Evolutionary conservation across 2,113 vertebrate genomes (phyloP).

Genomic region (Bungarus multicinctus): DNA sequence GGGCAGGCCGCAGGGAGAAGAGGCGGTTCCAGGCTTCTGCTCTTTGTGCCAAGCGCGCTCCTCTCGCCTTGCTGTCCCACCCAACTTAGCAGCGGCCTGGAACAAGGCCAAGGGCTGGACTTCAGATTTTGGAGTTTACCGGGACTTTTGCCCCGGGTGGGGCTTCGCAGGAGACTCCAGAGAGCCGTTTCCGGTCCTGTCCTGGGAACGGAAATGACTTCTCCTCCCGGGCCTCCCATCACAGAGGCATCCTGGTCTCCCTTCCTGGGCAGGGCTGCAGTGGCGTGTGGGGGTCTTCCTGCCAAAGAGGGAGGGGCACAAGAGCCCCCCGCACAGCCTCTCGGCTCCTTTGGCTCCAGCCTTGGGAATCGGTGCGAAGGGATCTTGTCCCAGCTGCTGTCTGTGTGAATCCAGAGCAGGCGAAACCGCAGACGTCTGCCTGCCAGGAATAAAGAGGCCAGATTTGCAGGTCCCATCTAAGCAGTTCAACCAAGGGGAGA

Average conservation of each 20-base stretch:
- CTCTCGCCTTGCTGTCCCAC: neutral
- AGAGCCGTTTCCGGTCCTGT: neutral
- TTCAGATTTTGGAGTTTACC: neutral
- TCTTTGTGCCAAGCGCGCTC: neutral
- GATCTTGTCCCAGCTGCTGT: neutral
- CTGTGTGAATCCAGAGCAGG: neutral
- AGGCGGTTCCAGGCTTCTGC: neutral
- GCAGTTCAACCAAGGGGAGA: neutral
- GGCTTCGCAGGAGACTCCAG: neutral
- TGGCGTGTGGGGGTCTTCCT: neutral
- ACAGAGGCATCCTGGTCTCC: neutral
- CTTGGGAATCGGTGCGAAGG: neutral
- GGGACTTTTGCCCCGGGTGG: neutral
- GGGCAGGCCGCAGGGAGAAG: neutral
- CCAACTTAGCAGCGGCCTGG: neutral
- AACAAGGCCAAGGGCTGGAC: neutral
- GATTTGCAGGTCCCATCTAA: neutral
- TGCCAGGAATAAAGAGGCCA: neutral
- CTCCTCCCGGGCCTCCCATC: neutral
- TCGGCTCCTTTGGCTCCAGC: neutral
- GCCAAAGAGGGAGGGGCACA: neutral
- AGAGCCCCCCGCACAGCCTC: neutral
- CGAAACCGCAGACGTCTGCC: neutral
- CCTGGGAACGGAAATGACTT: slow-evolving; percentile 6
- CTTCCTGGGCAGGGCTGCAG: neutral